Evolutionary conservation across 2,113 vertebrate species (phyloP).

Genomic region (Gila orcuttii): DNA sequence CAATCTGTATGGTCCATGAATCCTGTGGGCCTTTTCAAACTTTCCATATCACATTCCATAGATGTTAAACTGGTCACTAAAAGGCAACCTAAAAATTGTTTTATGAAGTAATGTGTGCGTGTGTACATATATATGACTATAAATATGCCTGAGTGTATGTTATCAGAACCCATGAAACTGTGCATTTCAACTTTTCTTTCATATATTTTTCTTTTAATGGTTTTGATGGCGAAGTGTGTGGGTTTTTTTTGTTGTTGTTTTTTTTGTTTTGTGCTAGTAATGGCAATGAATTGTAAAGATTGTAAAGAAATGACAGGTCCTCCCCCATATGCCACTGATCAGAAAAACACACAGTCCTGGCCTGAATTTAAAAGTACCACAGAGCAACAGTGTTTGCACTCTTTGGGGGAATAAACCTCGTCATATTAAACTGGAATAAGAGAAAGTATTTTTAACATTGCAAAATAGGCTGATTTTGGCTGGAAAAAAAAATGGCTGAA

Average conservation of each 20-base stretch:
- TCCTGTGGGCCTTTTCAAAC: neutral
- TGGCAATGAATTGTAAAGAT: neutral
- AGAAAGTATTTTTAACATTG: neutral
- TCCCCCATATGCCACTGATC: neutral
- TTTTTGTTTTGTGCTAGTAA: neutral
- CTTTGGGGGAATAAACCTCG: neutral
- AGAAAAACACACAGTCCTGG: too few species aligned
- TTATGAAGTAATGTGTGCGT: constrained; percentile 25
- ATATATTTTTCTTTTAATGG: neutral
- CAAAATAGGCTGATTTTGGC: neutral
- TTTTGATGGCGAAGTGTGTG: neutral
- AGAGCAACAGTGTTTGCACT: neutral
- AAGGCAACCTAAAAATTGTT: neutral
- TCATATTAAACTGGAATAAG: neutral
- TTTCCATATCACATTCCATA: constrained; percentile 13
- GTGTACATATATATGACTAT: constrained; percentile 24
- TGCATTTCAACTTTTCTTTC: neutral
- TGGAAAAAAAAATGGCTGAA: too few species aligned
- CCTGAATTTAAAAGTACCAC: neutral
- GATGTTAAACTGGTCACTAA: neutral
- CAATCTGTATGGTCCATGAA: constrained; percentile 1
- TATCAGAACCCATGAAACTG: constrained; percentile 1
- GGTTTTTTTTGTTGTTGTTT: too few species aligned
- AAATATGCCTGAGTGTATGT: neutral
- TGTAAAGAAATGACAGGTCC: neutral